Conservation (phyloP, 1,140 invertebrate species). For the Trachymyrmex septentrionalis region DNA sequence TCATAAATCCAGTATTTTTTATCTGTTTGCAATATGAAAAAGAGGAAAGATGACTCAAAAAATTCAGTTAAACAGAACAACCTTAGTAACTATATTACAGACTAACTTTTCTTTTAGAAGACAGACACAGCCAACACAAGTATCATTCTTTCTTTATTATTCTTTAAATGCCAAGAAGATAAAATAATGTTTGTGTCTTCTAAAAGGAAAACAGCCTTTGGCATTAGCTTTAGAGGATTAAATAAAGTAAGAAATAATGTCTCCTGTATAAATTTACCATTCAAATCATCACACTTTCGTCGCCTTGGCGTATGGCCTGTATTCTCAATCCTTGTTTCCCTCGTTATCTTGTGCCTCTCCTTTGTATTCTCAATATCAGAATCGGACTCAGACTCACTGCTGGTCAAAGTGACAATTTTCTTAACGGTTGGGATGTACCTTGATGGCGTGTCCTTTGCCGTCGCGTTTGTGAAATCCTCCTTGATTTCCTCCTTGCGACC, state of each 20-base stretch:
- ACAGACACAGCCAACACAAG: too few species aligned
- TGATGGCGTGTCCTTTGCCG: constrained; percentile 64
- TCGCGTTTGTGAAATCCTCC: constrained; percentile 77
- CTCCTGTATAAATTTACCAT: constrained; percentile 65
- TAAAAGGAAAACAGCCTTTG: too few species aligned
- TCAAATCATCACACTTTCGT: constrained; percentile 62
- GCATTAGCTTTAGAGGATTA: neutral
- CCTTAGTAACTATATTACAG: too few species aligned
- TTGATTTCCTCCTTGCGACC: constrained; percentile 71
- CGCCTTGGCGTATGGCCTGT: constrained; percentile 61
- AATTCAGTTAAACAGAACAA: too few species aligned
- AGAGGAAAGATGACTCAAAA: too few species aligned
- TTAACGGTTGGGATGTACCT: constrained; percentile 78
- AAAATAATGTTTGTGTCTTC: too few species aligned
- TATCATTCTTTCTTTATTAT: too few species aligned
- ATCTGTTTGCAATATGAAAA: too few species aligned
- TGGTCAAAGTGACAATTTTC: constrained; percentile 81
- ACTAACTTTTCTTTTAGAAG: too few species aligned
- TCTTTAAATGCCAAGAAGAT: too few species aligned
- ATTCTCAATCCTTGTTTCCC: constrained; percentile 8
- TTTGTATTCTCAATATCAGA: constrained; percentile 79
- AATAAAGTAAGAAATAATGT: neutral
- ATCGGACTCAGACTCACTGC: constrained; percentile 82
- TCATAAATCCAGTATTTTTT: too few species aligned
- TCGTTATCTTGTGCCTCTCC: constrained; percentile 50